A percentile compares a stretch with the other conserved stretches of the same genome.
Conservation (phyloP, 2,797 vertebrate genomes). For the Poecilia velifera region DNA sequence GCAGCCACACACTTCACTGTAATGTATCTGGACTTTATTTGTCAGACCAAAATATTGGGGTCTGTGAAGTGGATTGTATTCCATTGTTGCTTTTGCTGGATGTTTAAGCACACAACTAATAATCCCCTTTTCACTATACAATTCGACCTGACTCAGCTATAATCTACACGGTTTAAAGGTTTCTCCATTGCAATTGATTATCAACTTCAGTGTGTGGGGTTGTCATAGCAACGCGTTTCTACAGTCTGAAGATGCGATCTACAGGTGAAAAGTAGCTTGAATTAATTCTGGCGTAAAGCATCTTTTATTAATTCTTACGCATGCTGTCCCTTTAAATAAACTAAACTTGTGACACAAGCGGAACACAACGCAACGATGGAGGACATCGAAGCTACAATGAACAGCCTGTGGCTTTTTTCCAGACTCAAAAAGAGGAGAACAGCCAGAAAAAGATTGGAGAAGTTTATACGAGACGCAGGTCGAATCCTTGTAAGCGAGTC, state of each 20-base stretch:
- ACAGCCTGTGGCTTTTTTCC: background rate
- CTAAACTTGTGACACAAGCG: background rate
- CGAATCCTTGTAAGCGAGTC: background rate
- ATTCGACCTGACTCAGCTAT: background rate
- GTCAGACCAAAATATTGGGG: background rate
- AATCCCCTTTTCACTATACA: background rate
- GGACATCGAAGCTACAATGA: background rate
- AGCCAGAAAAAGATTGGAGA: background rate
- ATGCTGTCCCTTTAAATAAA: too few relatives aligned
- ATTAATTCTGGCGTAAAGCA: too few relatives aligned
- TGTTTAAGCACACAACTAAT: background rate
- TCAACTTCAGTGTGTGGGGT: background rate
- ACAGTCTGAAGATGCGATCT: background rate
- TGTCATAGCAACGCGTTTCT: background rate
- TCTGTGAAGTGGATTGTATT: background rate
- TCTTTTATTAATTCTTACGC: too few relatives aligned
- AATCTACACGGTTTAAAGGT: background rate
- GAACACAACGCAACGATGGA: background rate
- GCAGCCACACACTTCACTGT: background rate
- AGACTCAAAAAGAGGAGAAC: background rate
- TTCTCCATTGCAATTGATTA: background rate
- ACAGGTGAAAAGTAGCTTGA: too few relatives aligned
- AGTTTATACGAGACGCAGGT: background rate
- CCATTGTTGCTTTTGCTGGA: background rate
- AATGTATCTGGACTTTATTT: background rate